These are phyloP conservation scores for Tetramorium bicarinatum DNA, from an alignment of 2,888 invertebrate genomes.

Conservation along the genomic window DNA sequence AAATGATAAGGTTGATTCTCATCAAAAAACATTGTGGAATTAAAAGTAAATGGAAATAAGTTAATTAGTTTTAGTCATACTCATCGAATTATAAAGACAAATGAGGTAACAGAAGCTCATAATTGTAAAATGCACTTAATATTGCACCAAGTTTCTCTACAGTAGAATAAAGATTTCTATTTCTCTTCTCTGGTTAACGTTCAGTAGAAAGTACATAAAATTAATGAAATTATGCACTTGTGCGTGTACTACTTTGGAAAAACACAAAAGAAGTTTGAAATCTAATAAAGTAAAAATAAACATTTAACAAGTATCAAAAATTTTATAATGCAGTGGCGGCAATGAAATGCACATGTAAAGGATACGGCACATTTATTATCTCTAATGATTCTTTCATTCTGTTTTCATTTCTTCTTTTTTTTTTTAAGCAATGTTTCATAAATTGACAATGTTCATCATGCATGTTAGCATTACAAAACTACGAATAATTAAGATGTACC, in stretches of 20 bases:
- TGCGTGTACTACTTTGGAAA: not conserved
- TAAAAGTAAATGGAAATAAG: conserved; percentile 11
- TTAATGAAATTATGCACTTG: not conserved
- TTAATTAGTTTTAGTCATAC: not conserved
- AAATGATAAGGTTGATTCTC: not conserved
- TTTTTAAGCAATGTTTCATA: conserved; percentile 34
- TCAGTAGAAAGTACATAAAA: not conserved
- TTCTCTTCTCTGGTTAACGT: not conserved
- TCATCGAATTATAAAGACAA: not conserved
- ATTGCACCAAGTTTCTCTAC: not conserved
- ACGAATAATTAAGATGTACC: conserved; percentile 27
- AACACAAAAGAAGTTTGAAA: not conserved
- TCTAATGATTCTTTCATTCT: conserved; percentile 39
- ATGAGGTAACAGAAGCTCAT: not conserved
- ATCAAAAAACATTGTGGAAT: not conserved
- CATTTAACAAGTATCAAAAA: conserved; percentile 24
- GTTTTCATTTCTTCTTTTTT: conserved; percentile 13
- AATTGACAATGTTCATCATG: conserved; percentile 52
- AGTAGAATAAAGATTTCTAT: conserved; percentile 3
- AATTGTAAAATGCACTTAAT: conserved; percentile 11
- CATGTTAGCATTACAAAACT: conserved; percentile 45
- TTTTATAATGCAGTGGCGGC: conserved; percentile 21
- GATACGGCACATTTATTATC: conserved; percentile 55
- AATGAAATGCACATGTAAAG: conserved; percentile 52
- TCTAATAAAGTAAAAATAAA: conserved; percentile 6